Base-by-base conservation (phyloP, 2,888 invertebrate genomes). In the Acholoe squamosa region DNA sequence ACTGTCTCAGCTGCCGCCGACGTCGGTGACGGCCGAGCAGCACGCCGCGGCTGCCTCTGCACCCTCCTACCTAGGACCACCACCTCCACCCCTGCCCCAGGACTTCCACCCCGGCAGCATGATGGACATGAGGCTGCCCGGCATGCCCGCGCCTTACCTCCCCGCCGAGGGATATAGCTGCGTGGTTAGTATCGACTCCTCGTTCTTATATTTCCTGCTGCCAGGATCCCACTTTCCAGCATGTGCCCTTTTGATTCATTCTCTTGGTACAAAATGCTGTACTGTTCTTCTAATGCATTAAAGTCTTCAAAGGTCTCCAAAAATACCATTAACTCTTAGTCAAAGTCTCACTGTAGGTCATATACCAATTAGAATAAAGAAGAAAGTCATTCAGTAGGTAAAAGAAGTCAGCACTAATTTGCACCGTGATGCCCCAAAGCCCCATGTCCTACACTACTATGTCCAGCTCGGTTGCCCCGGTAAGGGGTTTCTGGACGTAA, bases 91-190 rank as follows among this genome's bases (percentile, higher is more conserved):
- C n/a, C 71, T 51, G 52, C 76, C 71, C 51, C 77, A 51, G 34
- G 51, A 89, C 89, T 76, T 67, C 77, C 89, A 90, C 80, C 76
- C 54, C 54, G 43, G 54, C 90, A 84, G 54, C 54, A 90, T 90
- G 90, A 90, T 90, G 90, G 90, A 90, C 84, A 90, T 90, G 90
- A 51, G 90, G 84, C 90, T 90, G 33, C 52, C 90, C 33, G 80
- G 80, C 5, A 76, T 90, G 80, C 90, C 90, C 3, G 76, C 90
- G 31, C 90, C 90, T 54, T 86, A 86, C 86, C 86, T 86, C 25
- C 86, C 86, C 52, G 86, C 86, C 86, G 86, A 86, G 86, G 86
- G 86, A 86, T 86, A 86, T 56, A 86, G 86, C 56, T 86, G 86
- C 28, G 86, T 86, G 86, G 86, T 86, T 56, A 86, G 86, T 86